Conservation (phyloP, 2,888 invertebrate genomes). For the Cantharis rustica region DNA sequence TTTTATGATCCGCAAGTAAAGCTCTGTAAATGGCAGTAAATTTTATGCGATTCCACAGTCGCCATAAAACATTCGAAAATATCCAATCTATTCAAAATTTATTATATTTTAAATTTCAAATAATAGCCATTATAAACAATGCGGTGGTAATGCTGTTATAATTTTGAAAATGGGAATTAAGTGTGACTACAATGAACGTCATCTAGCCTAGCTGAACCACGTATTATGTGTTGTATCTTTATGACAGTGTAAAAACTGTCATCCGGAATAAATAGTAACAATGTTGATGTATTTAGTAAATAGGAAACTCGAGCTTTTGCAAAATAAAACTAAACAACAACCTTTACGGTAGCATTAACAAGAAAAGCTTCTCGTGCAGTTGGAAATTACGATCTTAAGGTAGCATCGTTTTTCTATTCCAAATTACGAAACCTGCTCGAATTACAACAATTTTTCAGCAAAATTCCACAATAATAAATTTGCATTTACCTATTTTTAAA, state of each 20-base stretch:
- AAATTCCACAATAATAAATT: background rate
- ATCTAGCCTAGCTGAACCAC: background rate
- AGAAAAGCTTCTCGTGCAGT: background rate
- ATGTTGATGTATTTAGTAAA: constrained; percentile 8
- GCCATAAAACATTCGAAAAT: constrained; percentile 14
- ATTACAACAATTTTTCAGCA: background rate
- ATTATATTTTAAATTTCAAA: constrained; percentile 1
- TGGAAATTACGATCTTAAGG: background rate
- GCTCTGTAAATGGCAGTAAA: constrained; percentile 7
- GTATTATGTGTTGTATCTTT: constrained; percentile 1
- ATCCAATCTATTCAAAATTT: constrained; percentile 11
- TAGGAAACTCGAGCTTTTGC: background rate
- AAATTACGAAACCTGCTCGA: background rate
- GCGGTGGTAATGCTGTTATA: background rate
- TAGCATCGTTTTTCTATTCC: background rate
- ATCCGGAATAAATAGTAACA: background rate
- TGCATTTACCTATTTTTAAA: too few species aligned
- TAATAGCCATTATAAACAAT: background rate
- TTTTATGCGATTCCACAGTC: constrained; percentile 3
- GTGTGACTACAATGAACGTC: background rate
- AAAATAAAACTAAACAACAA: background rate
- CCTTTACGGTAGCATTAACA: background rate
- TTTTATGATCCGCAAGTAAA: constrained; percentile 8
- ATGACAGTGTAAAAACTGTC: constrained; percentile 10
- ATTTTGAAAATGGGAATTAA: background rate